These are phyloP conservation scores for Hylomyscus alleni DNA, from an alignment of 2,797 vertebrate genomes.

Conservation along the genomic window DNA sequence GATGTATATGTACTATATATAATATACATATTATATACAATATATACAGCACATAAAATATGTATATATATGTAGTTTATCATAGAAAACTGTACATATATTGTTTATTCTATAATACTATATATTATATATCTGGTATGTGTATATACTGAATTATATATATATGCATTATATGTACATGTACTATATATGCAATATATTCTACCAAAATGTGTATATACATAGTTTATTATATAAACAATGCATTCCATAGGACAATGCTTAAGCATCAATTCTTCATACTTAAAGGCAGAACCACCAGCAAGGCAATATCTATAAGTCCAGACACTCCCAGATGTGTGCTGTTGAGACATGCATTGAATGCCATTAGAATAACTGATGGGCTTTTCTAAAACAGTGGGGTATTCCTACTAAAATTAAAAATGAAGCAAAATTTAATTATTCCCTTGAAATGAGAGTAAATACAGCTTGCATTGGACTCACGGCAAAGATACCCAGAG, in stretches of 20 bases:
- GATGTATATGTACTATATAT: neutral
- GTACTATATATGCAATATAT: neutral
- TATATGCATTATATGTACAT: neutral
- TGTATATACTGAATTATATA: neutral
- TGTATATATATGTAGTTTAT: neutral
- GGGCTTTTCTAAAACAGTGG: neutral
- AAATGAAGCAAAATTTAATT: neutral
- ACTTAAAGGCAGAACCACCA: neutral
- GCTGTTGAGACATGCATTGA: neutral
- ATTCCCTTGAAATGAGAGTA: neutral
- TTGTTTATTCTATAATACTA: neutral
- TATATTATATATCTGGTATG: neutral
- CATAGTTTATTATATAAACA: neutral
- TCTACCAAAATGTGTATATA: neutral
- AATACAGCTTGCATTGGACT: slow-evolving; percentile 2
- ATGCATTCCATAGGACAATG: neutral
- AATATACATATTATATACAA: neutral
- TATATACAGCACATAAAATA: neutral
- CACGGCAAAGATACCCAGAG: neutral
- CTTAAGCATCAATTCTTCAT: neutral
- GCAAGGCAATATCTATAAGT: neutral
- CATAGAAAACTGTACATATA: neutral
- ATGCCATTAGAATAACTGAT: neutral
- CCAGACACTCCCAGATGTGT: neutral
- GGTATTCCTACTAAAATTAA: no score